Base-by-base conservation (phyloP, 2,888 invertebrate species). In the Orgyia antiqua region DNA sequence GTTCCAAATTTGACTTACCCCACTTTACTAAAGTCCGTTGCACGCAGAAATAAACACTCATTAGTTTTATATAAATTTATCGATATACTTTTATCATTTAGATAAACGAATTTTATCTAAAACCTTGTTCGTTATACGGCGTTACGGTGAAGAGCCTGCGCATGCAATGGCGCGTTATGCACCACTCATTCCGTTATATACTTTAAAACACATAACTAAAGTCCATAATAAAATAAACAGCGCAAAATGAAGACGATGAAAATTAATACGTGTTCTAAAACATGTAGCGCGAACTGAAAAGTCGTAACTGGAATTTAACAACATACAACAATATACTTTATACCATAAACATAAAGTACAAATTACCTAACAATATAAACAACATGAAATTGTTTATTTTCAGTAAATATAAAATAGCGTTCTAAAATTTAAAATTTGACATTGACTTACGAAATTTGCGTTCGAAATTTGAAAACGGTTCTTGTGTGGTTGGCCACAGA, bases 51-150 rank as follows among this genome's bases (percentile, higher is more conserved):
- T 13, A 23, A 23, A 23, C 26, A 29, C 25, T 21, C 15, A 15
- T 19, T 24, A 20, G 9, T 9, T 6, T 2, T 11, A 29, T 21
- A 4, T 33, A 24, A 10, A 3, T 24, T 19, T 24, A 13, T 24
- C 6, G 10, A 13, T 15, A 20, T 15, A 11, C 13, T 17, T 29
- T 36, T 51, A 51, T 52, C 45, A 2, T 18, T n/a, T 11, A 11
- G 45, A 51, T 51, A 51, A 48, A 51, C 53, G 40, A 40, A 41
- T 39, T 24, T 34, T 32, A 42, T 45, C 42, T 26, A 12, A 15
- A 4, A 9, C 10, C n/a, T 12, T 8, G n/a, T 30, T 33, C 34
- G 29, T 29, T 29, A 26, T 13, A 20, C 34, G 34, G 19, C 34
- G 34, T 34, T 34, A 29, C 26, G 6, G 2, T 13, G 19, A 3